Evolutionary conservation across 2,113 vertebrate species (phyloP), one percentile per base, ranked within the genome.

Genomic region (Holacanthus passer): DNA sequence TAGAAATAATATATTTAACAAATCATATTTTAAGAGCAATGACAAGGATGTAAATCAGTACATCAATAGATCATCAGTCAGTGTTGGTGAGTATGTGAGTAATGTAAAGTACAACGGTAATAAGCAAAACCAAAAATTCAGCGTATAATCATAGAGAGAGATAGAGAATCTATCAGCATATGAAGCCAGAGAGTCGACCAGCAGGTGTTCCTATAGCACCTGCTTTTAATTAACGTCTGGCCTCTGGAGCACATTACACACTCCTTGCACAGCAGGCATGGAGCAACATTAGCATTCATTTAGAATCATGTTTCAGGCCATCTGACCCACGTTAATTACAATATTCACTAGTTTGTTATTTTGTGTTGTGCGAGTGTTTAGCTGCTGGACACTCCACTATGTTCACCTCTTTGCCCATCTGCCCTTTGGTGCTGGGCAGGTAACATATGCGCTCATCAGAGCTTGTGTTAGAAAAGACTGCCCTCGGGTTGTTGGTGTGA

Each of bases 221-320:
- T 58, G 19, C 32, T 43, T 47, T 24, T 47, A 66, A 73, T 78
- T 66, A 14, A 45, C 14, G 35, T 19, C 37, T 45, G 68, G 55
- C 39, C 62, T 83, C 53, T 43, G 4, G 47, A 56, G 63, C 41
- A 9, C 4, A 52, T 53, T 19, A 73, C 47, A 32, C 35, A 29
- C 27, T 37, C 27, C 32, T 77, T 60, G 19, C 35, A 60, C 63
- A 41, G 7, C 13, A 69, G 12, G 73, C 20, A 24, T 27, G 9
- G 22, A 19, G 31, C 29, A 69, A 5, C 22, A 59, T 29, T 17
- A 41, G 52, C 27, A 53, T 66, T 71, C 2, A 58, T 58, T 41
- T 43, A 43, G 10, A 73, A 22, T 35, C 47, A 35, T 39, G 59
- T 64, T 52, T 69, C 64, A 50, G 75, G 31, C 43, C 31, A 69